Percentiles rank a stretch among this genome's conserved stretches.
Evolutionary conservation across 2,113 vertebrate species (phyloP).

Genomic region (Rhynchomys soricoides): DNA sequence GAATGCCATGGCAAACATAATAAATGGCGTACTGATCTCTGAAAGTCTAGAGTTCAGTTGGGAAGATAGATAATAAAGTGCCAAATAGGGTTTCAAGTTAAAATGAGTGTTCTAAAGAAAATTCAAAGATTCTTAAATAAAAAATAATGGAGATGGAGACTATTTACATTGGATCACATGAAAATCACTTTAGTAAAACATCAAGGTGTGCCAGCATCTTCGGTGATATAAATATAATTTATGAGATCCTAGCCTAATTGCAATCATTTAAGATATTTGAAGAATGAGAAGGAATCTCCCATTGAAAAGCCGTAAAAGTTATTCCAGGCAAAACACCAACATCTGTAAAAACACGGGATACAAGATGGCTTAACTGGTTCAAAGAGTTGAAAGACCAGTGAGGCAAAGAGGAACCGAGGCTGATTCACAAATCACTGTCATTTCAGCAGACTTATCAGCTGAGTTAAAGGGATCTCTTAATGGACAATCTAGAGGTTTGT

Average conservation of each 20-base stretch:
- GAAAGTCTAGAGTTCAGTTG: background rate
- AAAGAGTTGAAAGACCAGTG: slow-evolving; percentile 9
- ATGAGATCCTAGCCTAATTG: background rate
- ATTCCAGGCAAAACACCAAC: slow-evolving; percentile 16
- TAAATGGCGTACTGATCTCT: background rate
- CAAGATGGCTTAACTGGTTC: slow-evolving; percentile 16
- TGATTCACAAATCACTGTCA: background rate
- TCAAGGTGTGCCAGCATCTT: background rate
- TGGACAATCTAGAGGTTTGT: background rate
- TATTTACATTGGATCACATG: background rate
- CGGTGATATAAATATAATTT: background rate
- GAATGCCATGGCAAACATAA: background rate
- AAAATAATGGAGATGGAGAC: background rate
- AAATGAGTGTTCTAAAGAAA: slow-evolving; percentile 11
- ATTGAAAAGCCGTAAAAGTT: background rate
- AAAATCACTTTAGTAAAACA: background rate
- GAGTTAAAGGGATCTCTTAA: background rate
- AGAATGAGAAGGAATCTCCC: slow-evolving; percentile 15
- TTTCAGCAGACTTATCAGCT: background rate
- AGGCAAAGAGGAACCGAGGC: background rate
- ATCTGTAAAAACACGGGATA: background rate
- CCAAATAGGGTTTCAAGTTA: slow-evolving; percentile 22
- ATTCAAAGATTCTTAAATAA: background rate
- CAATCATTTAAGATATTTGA: slow-evolving; percentile 40
- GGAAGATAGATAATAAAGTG: background rate